Evolutionary conservation across 1,140 invertebrate species (phyloP).

Genomic region (Anoplophora glabripennis): DNA sequence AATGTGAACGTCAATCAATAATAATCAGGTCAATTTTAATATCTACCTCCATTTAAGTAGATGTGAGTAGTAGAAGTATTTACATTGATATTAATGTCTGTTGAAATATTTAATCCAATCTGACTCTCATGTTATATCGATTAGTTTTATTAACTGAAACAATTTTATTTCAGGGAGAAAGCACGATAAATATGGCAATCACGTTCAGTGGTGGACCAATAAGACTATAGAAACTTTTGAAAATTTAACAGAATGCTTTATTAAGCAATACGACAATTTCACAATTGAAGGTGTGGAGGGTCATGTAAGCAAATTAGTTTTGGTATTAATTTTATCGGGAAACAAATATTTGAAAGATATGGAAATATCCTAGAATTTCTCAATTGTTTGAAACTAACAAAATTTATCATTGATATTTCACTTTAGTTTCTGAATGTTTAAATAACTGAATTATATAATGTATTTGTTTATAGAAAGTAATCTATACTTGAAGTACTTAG

Average conservation of each 20-base stretch:
- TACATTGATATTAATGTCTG: too few relatives aligned
- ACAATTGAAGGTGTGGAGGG: constrained; percentile 59
- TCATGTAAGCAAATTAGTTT: constrained; percentile 50
- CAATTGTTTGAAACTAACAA: neutral
- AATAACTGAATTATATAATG: neutral
- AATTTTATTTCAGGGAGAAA: constrained; percentile 62
- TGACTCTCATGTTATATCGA: too few relatives aligned
- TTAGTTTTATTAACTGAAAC: too few relatives aligned
- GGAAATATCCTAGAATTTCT: neutral
- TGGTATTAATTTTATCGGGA: too few relatives aligned
- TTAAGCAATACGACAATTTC: constrained; percentile 83
- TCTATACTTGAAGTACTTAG: too few relatives aligned
- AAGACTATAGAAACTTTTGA: constrained; percentile 65
- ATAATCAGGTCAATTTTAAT: too few relatives aligned
- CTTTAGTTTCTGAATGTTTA: neutral
- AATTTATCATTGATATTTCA: neutral
- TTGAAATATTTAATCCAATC: too few relatives aligned
- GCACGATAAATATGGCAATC: constrained; percentile 71
- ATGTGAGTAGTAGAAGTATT: too few relatives aligned
- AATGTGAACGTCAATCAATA: too few relatives aligned
- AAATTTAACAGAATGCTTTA: constrained; percentile 78
- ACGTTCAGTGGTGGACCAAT: constrained; percentile 84
- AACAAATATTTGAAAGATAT: neutral
- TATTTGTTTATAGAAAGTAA: neutral
- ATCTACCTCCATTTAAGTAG: too few relatives aligned